Percentiles rank a stretch among this genome's conserved stretches.
phyloP scores from a whole-genome alignment of 1,140 invertebrate species.

The Wiebesia pumilae region DNA sequence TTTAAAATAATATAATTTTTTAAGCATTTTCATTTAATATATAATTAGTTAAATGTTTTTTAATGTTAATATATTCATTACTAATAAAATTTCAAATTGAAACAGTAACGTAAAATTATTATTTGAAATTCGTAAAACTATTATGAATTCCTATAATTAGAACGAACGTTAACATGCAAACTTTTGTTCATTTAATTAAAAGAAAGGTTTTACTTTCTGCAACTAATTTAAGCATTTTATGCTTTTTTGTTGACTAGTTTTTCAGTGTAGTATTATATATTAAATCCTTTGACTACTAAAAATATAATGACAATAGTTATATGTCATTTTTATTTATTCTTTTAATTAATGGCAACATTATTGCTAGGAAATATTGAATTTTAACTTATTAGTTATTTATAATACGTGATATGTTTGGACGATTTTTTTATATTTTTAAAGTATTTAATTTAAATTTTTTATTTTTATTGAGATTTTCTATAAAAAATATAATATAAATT shows the following conservation, averaged over 20 bases:
- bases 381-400: not conserved
- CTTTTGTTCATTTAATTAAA: not conserved
- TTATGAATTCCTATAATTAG: not conserved
- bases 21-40: too few species aligned
- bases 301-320: not conserved
- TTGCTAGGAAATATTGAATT: not conserved
- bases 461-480: too few species aligned
- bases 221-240: not conserved
- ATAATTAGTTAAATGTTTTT: too few species aligned
- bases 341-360: not conserved
- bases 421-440: not conserved
- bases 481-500: too few species aligned
- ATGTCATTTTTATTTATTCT: not conserved
- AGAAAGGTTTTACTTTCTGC: not conserved
- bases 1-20: too few species aligned
- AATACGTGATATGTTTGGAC: not conserved
- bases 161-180: not conserved
- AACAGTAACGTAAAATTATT: too few species aligned
- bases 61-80: too few species aligned
- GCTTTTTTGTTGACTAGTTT: not conserved
- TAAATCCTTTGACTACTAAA: not conserved
- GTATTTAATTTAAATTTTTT: too few species aligned
- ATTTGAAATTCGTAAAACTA: too few species aligned
- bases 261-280: not conserved
- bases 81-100: too few species aligned